Conservation (phyloP, 1,140 invertebrate species). For the Gonatopus flavifemur region DNA sequence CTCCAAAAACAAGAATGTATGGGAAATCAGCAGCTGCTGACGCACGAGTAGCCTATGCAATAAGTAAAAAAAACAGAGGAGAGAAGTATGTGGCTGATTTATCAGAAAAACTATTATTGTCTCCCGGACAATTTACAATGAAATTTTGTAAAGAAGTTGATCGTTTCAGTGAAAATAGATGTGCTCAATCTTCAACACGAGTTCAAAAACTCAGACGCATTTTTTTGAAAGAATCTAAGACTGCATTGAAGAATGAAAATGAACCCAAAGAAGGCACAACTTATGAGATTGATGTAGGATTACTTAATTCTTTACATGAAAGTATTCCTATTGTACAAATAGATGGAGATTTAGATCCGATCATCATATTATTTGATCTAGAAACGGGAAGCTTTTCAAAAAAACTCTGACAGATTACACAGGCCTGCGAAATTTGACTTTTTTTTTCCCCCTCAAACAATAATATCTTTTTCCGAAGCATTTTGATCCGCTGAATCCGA, state of each 20-base stretch:
- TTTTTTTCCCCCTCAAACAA: too few relatives aligned
- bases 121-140: not conserved
- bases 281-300: conserved; percentile 11
- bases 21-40: conserved; percentile 6
- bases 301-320: conserved; percentile 5
- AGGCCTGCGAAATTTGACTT: too few relatives aligned
- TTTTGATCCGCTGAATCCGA: too few relatives aligned
- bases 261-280: conserved; percentile 10
- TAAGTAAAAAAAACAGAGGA: conserved; percentile 9
- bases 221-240: conserved; percentile 11
- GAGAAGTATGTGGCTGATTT: not conserved
- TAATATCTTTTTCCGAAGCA: too few relatives aligned
- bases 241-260: conserved; percentile 11
- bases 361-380: conserved; percentile 15
- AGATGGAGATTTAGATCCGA: conserved; percentile 5
- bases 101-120: conserved; percentile 1
- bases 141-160: conserved; percentile 5
- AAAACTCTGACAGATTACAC: too few relatives aligned
- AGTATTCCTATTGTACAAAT: conserved; percentile 8
- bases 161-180: not conserved
- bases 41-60: conserved; percentile 10
- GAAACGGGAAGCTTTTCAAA: conserved; percentile 16
- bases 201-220: conserved; percentile 4
- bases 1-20: conserved; percentile 17
- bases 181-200: conserved; percentile 1